Evolutionary conservation across 2,888 invertebrate genomes (phyloP), one percentile per base, ranked within the genome.

Genomic region (Diaprepes abbreviatus): DNA sequence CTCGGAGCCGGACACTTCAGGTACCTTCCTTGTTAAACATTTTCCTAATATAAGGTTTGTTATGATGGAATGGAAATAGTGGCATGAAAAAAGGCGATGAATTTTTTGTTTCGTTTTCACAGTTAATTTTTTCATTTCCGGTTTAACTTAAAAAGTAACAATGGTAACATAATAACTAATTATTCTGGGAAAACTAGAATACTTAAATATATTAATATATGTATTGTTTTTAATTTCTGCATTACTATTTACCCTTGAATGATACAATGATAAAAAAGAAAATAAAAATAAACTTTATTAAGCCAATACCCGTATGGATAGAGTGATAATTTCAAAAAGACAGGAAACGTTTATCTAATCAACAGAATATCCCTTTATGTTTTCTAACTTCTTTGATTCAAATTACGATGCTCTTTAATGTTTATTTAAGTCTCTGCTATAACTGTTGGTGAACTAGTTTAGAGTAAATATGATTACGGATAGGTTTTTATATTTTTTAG

Each of bases 321-420:
- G 21, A 14, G 48, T 33, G 60, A 60, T 60, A 60, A 48, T 60
- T 31, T 31, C 35, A 48, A 60, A 60, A 60, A 60, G 60, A 48
- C 60, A 60, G 60, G 60, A 60, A 60, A 36, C 50, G 35, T 35
- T 60, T 60, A 60, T 60, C 60, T 60, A 60, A 60, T 60, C 60
- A 60, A 43, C 19, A 16, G 36, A 58, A 19, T 35, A 35, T 60
- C 50, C 60, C 60, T 50, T 45, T 43, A 33, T 59, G 28, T 43
- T 43, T 50, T 36, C 60, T 31, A 60, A 60, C 33, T 48, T 45
- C 45, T 60, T 60, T 50, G 16, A 60, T 60, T 40, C 24, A 10
- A 60, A 60, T 60, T 50, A 50, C 31, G 43, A 43, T 28, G 35
- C 19, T 59, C 40, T 40, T 35, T 35, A 54, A 54, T 54, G 19